Conservation (phyloP, 2,113 vertebrate genomes). For the Natator depressus region DNA sequence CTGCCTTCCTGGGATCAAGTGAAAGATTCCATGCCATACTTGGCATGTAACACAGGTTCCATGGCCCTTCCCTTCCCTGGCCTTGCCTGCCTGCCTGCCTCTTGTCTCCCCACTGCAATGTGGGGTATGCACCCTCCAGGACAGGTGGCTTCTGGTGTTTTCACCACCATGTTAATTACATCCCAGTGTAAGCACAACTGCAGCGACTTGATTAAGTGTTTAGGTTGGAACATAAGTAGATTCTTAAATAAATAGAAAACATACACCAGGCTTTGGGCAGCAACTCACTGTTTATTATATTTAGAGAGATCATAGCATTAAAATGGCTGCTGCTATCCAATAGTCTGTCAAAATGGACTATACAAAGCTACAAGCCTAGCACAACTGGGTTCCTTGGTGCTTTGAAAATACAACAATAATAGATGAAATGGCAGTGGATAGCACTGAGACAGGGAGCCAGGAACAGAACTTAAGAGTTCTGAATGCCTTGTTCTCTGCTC, state of each 20-base stretch:
- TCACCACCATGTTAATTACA: background rate
- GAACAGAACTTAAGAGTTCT: background rate
- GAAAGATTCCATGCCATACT: background rate
- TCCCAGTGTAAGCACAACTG: no score
- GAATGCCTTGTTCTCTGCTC: constrained; percentile 9
- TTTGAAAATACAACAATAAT: background rate
- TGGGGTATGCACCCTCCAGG: background rate
- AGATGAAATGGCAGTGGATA: rapidly evolving
- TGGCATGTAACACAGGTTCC: background rate
- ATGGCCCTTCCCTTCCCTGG: background rate
- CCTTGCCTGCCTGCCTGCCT: background rate
- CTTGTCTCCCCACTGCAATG: background rate
- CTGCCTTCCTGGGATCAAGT: background rate
- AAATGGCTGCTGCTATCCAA: constrained; percentile 11
- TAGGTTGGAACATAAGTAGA: background rate
- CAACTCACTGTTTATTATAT: background rate
- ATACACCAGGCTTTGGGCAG: background rate
- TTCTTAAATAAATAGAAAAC: background rate
- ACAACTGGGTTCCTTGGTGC: background rate
- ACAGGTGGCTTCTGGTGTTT: background rate
- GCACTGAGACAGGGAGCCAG: background rate
- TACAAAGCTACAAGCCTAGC: background rate
- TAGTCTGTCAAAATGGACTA: rapidly evolving
- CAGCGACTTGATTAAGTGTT: background rate
- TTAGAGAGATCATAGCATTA: background rate